These are phyloP conservation scores for Oligia strigilis DNA, from an alignment of 2,888 invertebrate species.

Conservation along the genomic window DNA sequence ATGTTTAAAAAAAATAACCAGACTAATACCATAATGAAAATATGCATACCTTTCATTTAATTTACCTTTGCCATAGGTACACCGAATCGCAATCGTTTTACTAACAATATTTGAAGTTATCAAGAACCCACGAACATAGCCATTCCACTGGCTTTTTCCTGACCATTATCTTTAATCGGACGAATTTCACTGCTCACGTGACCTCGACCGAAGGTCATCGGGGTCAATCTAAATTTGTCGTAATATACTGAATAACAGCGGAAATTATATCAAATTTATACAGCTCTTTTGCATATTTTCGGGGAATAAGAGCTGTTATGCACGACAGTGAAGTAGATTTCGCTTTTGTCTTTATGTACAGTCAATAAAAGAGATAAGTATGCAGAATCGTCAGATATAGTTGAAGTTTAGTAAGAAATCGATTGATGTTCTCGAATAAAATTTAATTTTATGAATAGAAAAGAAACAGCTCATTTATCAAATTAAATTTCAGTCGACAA, in stretches of 20 bases:
- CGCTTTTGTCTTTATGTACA: background rate
- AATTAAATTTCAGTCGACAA: too few relatives aligned
- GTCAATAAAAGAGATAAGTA: too few relatives aligned
- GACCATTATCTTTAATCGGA: slow-evolving; percentile 48
- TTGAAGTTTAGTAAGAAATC: too few relatives aligned
- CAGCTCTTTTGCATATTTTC: slow-evolving; percentile 26
- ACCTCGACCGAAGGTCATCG: slow-evolving; percentile 45
- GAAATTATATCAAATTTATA: slow-evolving; percentile 12
- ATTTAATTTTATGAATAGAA: too few relatives aligned
- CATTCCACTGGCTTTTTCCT: slow-evolving; percentile 27
- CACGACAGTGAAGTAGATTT: slow-evolving; percentile 18
- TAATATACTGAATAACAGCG: slow-evolving; percentile 20
- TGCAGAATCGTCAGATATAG: too few relatives aligned
- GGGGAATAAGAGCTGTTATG: background rate
- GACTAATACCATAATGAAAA: slow-evolving; percentile 10
- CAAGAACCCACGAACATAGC: slow-evolving; percentile 24
- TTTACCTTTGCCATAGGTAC: slow-evolving; percentile 3
- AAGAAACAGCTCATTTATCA: too few relatives aligned
- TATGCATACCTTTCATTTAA: slow-evolving; percentile 26
- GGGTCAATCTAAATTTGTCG: slow-evolving; percentile 21
- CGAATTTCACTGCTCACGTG: slow-evolving; percentile 37
- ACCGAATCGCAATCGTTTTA: slow-evolving; percentile 27
- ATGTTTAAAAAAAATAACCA: background rate
- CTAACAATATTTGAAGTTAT: slow-evolving; percentile 36
- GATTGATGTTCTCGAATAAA: too few relatives aligned